Evolutionary conservation across 2,888 invertebrate genomes (phyloP), one percentile per base, ranked within the genome.

Genomic region (Leptogaster cylindrica): DNA sequence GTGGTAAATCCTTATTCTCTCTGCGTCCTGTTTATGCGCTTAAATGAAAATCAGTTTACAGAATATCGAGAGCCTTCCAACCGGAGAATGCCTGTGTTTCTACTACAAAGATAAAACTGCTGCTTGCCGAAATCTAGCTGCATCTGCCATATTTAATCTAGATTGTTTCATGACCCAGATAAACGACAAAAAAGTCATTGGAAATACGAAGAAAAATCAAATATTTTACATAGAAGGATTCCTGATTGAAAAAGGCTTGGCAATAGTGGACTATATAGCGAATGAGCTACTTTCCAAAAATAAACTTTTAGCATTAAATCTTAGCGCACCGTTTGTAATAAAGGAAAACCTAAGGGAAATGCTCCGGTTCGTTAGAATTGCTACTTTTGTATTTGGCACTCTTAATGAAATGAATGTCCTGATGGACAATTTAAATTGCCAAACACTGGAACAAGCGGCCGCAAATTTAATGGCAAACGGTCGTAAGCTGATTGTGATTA

Each of bases 401-500:
- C 76, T 75, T 2, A 76, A 76, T n/a, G 87, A 87, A 76, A 86
- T 82, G 73, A 74, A 77, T 33, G 79, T 82, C 6, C 74, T 87
- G 55, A 77, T 78, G 2, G 73, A 76, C 36, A 72, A 77, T 18
- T 76, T 77, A 50, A 74, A 74, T 20, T 71, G 74, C 25, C 66
- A 69, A 4, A 68, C 65, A 3, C 69, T 73, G 1, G 71, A 74
- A 66, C 72, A 74, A 14, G 71, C 75, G 16, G 71, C 74, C 6
- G 36, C 71, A 31, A 51, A 72, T 58, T 73, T 76, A 65, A 2
- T 48, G n/a, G 31, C 33, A 8, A 68, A 63, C 50, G 65, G 65
- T 16, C 75, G 80, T 16, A 83, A 87, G 71, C 82, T 86, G 3
- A 82, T 89, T 18, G 81, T 89, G 1, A 82, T 89, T 66, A 90